Percentiles rank a stretch among this genome's conserved stretches.
These are phyloP conservation scores for Poicephalus gulielmi DNA, from an alignment of 2,113 vertebrate species.

Conservation along the genomic window DNA sequence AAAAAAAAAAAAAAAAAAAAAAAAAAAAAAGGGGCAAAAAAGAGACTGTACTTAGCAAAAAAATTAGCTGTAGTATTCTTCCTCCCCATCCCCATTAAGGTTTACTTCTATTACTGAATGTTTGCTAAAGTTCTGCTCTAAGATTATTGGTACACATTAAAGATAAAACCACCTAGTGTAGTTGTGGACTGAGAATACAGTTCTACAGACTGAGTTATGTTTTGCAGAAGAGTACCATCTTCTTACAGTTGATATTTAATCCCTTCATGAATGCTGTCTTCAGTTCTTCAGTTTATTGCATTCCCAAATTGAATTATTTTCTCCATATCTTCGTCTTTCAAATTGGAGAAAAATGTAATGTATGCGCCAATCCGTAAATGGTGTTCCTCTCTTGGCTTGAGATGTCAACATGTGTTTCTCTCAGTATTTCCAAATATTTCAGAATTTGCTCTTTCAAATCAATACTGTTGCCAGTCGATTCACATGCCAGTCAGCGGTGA, in stretches of 20 bases:
- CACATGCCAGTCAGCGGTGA: rapidly evolving
- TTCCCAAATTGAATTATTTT: not conserved
- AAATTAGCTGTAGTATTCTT: not conserved
- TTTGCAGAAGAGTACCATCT: not conserved
- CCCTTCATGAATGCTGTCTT: not conserved
- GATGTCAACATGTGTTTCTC: not conserved
- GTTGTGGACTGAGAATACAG: not conserved
- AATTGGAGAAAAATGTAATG: not conserved
- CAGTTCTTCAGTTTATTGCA: not conserved
- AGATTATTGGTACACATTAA: not conserved
- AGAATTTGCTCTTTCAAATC: not conserved
- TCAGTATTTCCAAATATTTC: not conserved
- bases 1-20: not conserved
- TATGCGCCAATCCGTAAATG: not conserved
- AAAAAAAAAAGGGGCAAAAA: no score
- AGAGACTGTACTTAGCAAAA: not conserved
- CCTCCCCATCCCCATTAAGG: not conserved
- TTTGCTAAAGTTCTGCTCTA: not conserved
- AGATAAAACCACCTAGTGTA: not conserved
- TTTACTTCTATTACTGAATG: not conserved
- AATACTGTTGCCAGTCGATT: not conserved
- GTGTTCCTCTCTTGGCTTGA: not conserved
- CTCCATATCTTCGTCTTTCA: not conserved
- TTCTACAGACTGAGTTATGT: not conserved
- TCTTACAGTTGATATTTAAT: not conserved